Base-by-base conservation (phyloP, 2,113 vertebrate genomes). In the Enhydra lutris region DNA sequence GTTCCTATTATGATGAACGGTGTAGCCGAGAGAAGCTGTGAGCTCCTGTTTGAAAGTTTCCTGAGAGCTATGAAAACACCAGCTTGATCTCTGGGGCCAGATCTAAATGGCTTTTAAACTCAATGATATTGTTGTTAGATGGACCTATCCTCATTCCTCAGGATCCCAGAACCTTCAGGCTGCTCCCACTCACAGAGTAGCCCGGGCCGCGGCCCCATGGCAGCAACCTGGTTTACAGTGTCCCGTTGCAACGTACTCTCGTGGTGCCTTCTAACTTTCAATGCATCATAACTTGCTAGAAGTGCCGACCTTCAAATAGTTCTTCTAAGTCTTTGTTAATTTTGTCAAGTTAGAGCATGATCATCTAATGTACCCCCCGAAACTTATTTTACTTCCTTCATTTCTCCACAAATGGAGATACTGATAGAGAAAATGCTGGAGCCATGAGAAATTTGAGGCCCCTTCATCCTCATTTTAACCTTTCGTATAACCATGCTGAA, bases 221-320 rank as follows among this genome's bases (percentile, higher is more conserved):
- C 9, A 15, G 59, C 12, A 15, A 15, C 0, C 0, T 55, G 31
- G 31, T 20, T 3, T 2, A 3, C 1, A 15, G 9, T 1, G 4
- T 17, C 20, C n/a, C 15, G 1, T 47, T 47, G 14, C 39, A 29
- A 1, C 15, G 8, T 8, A 15, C 36, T 36, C 10, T 8, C 36
- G 11, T 31, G 7, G 3, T 18, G 5, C 10, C 39, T 76, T 96
- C 29, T 47, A 4, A 4, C 23, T 45, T 6, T 73, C 5, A 57
- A 20, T 31, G 36, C 9, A 4, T 14, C 2, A 6, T 3, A 4
- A 7, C 21, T 42, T 61, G 14, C 29, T 81, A 20, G 13, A 52
- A 67, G 31, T 45, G 69, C 73, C 26, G 13, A 79, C 20, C 17
- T 73, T 59, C 20, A 59, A 52, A 9, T 67, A 55, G 10, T 67